Conservation (phyloP, 2,113 vertebrate species). For the Pseudorectes ferrugineus region DNA sequence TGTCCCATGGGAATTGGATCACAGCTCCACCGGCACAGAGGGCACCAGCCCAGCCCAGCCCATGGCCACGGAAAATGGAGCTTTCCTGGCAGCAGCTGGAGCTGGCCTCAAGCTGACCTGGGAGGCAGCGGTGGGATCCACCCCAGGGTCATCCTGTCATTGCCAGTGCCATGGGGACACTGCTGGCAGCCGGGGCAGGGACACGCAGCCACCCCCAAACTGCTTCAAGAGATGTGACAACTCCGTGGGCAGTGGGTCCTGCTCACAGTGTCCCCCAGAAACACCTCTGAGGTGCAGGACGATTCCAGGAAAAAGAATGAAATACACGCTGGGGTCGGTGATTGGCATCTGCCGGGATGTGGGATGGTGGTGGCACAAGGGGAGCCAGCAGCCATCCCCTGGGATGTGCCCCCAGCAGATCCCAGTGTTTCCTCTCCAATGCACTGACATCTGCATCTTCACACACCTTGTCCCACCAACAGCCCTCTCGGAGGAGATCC, state of each 20-base stretch:
- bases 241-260: neutral
- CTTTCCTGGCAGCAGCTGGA: neutral
- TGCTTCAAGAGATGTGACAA: neutral
- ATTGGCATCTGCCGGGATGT: too few species aligned
- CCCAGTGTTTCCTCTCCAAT: neutral
- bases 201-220: neutral
- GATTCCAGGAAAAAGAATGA: neutral
- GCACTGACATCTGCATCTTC: neutral
- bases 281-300: neutral
- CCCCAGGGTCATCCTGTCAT: neutral
- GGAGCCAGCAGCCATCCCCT: neutral
- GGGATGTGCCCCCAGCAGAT: neutral
- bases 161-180: neutral
- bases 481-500: neutral
- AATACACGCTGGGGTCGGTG: fast-evolving
- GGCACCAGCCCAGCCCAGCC: neutral
- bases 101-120: neutral
- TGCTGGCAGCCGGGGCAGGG: neutral
- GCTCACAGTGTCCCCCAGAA: neutral
- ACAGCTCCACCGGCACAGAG: neutral
- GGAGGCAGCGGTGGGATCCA: neutral
- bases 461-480: neutral
- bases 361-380: neutral
- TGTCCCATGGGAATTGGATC: neutral
- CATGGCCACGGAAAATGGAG: neutral